Percentiles rank a stretch among this genome's conserved stretches.
phyloP scores from a whole-genome alignment of 2,113 vertebrate species.

The Python bivittatus region DNA sequence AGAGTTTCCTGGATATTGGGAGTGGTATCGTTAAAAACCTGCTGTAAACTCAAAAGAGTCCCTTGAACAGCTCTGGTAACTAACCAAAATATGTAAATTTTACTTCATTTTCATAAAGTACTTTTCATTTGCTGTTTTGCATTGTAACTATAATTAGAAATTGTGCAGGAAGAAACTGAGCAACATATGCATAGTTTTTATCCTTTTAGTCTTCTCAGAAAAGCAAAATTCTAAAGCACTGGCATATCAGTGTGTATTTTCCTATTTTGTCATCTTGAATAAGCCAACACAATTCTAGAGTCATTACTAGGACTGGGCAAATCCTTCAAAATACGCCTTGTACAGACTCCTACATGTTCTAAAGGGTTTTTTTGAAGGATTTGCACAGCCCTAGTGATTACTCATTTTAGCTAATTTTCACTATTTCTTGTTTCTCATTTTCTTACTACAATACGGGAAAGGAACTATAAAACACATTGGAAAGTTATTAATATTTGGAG shows the following conservation, averaged over 20 bases:
- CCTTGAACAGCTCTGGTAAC: background rate
- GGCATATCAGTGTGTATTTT: background rate
- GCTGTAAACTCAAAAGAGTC: background rate
- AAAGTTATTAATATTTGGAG: background rate
- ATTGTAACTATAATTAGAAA: background rate
- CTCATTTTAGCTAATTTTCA: background rate
- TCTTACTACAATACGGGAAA: background rate
- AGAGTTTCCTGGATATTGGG: background rate
- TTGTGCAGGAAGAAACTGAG: background rate
- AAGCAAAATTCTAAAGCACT: background rate
- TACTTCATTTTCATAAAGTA: conserved; percentile 57
- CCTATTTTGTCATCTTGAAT: background rate
- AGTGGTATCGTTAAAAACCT: background rate
- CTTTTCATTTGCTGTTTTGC: conserved; percentile 14
- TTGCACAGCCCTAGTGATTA: background rate
- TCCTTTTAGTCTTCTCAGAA: background rate
- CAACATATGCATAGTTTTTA: background rate
- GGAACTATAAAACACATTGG: background rate
- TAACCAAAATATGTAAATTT: conserved; percentile 36
- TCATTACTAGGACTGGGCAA: background rate
- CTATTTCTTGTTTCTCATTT: background rate
- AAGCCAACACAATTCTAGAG: background rate
- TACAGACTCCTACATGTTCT: background rate
- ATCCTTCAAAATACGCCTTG: background rate
- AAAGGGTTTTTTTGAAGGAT: background rate